phyloP scores from a whole-genome alignment of 1,140 invertebrate genomes.

The Trissolcus basalis region DNA sequence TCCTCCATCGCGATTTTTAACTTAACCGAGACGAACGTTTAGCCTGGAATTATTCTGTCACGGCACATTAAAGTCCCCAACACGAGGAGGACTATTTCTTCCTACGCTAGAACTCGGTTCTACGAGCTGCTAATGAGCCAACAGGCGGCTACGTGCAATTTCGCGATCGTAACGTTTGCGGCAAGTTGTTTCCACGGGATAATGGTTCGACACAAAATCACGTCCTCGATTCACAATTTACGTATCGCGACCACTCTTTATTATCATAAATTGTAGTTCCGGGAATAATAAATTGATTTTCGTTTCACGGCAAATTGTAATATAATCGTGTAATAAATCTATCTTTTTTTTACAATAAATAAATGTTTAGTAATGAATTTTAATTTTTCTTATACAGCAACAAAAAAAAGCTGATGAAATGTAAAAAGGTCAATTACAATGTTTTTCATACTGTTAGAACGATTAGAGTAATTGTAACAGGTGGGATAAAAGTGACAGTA shows the following conservation, averaged over 20 bases:
- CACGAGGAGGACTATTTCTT: slow-evolving; percentile 54
- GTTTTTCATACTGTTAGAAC: too few relatives aligned
- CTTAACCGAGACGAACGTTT: slow-evolving; percentile 62
- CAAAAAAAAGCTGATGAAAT: too few relatives aligned
- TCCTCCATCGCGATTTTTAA: slow-evolving; percentile 60
- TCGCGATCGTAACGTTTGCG: slow-evolving; percentile 45
- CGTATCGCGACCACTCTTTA: slow-evolving; percentile 10
- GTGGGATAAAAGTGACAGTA: too few relatives aligned
- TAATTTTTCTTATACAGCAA: too few relatives aligned
- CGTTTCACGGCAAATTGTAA: too few relatives aligned
- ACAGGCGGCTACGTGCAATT: slow-evolving; percentile 42
- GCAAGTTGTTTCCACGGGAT: slow-evolving; percentile 48
- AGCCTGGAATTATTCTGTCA: slow-evolving; percentile 72
- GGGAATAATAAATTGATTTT: slow-evolving; percentile 14
- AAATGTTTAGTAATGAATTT: too few relatives aligned
- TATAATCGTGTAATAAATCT: too few relatives aligned
- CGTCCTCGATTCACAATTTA: background rate
- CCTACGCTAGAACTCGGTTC: slow-evolving; percentile 46
- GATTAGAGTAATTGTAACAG: too few relatives aligned
- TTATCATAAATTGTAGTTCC: slow-evolving; percentile 24
- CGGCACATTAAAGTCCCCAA: slow-evolving; percentile 67
- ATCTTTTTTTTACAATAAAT: too few relatives aligned
- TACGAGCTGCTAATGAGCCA: slow-evolving; percentile 60
- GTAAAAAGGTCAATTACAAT: too few relatives aligned
- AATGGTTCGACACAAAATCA: slow-evolving; percentile 23